phyloP scores from a whole-genome alignment of 2,113 vertebrate genomes.

The Hippolais icterina region DNA sequence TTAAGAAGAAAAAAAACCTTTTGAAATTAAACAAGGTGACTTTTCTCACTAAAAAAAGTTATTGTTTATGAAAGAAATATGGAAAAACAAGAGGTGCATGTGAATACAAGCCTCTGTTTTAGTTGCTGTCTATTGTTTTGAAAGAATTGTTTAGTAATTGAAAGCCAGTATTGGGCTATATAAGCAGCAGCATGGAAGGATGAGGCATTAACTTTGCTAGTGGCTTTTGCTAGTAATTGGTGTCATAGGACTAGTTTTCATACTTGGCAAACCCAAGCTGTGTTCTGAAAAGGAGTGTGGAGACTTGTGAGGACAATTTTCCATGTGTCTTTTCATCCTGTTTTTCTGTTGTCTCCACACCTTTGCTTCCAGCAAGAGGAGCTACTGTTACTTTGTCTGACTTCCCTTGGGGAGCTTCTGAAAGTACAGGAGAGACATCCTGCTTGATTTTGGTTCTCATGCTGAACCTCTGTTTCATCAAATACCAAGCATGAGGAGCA shows the following conservation, averaged over 20 bases:
- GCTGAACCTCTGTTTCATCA: not conserved
- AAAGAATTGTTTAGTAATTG: not conserved
- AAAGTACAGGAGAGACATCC: not conserved
- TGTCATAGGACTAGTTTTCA: not conserved
- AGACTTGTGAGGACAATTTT: not conserved
- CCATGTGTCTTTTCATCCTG: not conserved
- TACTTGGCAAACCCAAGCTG: not conserved
- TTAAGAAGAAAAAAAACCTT: not conserved
- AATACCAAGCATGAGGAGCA: not conserved
- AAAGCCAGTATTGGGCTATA: not conserved
- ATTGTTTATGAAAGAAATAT: not conserved
- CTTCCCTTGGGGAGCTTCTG: not conserved
- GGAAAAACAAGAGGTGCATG: not conserved
- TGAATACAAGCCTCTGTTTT: not conserved
- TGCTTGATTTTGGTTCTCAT: not conserved
- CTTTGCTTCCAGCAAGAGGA: not conserved
- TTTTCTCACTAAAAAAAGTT: not conserved
- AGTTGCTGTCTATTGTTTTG: not conserved
- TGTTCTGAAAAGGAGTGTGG: not conserved
- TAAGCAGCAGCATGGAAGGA: not conserved
- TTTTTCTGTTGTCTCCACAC: not conserved
- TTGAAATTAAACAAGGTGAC: not conserved
- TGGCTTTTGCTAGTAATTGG: not conserved
- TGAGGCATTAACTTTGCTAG: not conserved
- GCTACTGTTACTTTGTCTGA: not conserved